A percentile compares a stretch with the other conserved stretches of the same genome.
Evolutionary conservation across 2,113 vertebrate species (phyloP).

Genomic region (Chascanopsetta lugubris): DNA sequence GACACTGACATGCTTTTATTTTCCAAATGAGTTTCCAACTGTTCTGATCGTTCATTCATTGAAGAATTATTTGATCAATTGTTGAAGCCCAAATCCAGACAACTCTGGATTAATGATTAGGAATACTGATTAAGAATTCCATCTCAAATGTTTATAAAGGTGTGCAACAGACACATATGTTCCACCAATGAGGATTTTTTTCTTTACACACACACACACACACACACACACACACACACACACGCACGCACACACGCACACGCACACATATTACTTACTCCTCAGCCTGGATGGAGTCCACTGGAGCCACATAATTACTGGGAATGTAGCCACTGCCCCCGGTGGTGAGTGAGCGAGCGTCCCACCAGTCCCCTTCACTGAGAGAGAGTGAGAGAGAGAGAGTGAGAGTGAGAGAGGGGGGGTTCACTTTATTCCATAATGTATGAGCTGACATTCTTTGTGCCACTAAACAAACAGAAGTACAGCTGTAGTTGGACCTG

Average conservation of each 20-base stretch:
- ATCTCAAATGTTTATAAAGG: too few species aligned
- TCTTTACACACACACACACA: too few species aligned
- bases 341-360: constrained; percentile 92
- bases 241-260: constrained; percentile 3
- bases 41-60: too few species aligned
- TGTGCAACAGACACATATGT: too few species aligned
- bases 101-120: too few species aligned
- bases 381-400: constrained; percentile 43
- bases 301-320: constrained; percentile 98
- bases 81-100: too few species aligned
- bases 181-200: too few species aligned
- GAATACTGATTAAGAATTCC: too few species aligned
- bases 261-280: constrained; percentile 84
- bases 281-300: constrained; percentile 97
- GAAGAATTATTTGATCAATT: too few species aligned
- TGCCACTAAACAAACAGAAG: constrained; percentile 7
- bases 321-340: constrained; percentile 96
- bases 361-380: constrained; percentile 99
- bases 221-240: constrained; percentile 1
- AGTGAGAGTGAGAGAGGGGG: background rate
- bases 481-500: background rate
- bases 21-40: too few species aligned
- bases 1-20: too few species aligned
- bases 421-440: background rate
- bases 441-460: constrained; percentile 1